phyloP scores from a whole-genome alignment of 2,113 vertebrate species.

The Fulica atra region DNA sequence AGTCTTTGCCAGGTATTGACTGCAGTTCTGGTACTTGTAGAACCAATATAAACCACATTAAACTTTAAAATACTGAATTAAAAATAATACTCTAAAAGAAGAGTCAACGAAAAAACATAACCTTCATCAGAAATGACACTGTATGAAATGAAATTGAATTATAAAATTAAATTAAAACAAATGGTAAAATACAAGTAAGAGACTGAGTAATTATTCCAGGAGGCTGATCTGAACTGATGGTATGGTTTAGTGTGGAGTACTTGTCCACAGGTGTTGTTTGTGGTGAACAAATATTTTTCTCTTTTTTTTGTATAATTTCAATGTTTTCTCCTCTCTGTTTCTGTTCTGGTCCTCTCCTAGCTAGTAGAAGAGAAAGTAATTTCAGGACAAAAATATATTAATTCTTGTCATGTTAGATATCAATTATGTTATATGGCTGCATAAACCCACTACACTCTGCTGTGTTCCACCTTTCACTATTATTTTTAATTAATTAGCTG shows the following conservation, averaged over 20 bases:
- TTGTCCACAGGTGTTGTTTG: conserved; percentile 19
- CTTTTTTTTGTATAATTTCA: conserved; percentile 35
- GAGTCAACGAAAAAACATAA: conserved; percentile 44
- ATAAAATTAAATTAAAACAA: conserved; percentile 49
- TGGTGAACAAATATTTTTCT: conserved; percentile 12
- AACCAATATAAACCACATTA: not conserved
- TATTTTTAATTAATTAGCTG: not conserved
- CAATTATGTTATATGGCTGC: not conserved
- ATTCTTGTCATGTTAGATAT: not conserved
- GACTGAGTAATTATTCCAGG: conserved; percentile 24
- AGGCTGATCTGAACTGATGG: conserved; percentile 20
- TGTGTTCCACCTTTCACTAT: not conserved
- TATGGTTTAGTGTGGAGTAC: conserved; percentile 8
- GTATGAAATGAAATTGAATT: conserved; percentile 58
- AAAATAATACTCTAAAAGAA: conserved; percentile 36
- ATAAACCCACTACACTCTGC: not conserved
- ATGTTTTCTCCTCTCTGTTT: conserved; percentile 13
- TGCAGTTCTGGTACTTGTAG: not conserved
- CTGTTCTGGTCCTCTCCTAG: not conserved
- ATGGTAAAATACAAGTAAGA: conserved; percentile 49
- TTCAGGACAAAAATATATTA: not conserved
- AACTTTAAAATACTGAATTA: conserved; percentile 1
- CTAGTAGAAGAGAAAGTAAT: not conserved
- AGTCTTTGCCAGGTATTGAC: not conserved
- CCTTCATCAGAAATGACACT: conserved; percentile 22